Base-by-base conservation (phyloP, 2,797 vertebrate genomes). In the Synanceia verrucosa region DNA sequence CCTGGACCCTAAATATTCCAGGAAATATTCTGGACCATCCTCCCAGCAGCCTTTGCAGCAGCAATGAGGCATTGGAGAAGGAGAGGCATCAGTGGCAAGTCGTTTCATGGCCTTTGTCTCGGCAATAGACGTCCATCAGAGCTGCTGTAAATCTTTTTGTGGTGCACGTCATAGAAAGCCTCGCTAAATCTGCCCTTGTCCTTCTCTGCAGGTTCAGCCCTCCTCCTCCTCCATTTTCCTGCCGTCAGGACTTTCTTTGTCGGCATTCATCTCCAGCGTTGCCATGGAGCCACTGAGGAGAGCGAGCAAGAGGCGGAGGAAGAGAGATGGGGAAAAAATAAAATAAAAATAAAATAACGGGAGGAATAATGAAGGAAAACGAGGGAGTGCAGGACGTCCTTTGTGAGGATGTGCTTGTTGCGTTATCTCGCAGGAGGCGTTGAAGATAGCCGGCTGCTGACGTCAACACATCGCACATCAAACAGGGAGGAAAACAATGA, bases 191-290 rank as follows among this genome's bases (percentile, higher is more conserved):
- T 73, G 67, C 59, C 76, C 73, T 76, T 57, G 71, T 75, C 71
- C 70, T 66, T 76, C 53, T 55, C 37, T 26, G 43, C 64, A 75
- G 65, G 77, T 78, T 70, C 51, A 69, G 46, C 62, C 55, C 68
- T 58, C 48, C 23, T 47, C 62, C 76, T 46, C 21, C 78, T 78
- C 73, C 47, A 71, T 85, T 78, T 83, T 72, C 64, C 74, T 66
- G 65, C 71, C 24, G 58, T 80, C 72, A 83, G 79, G 80, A 80
- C 66, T 82, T 70, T 70, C 76, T 82, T 83, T 82, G 70, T 88
- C 52, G 29, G 13, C 72, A 74, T 86, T 81, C 79, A 78, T 85
- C 85, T 82, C 70, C 59, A 44, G 78, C 5, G 76, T 86, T 88
- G 73, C 84, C 79, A 86, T 82, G 79, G 78, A 5, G 61, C 81